Percentiles rank a stretch among this genome's conserved stretches.
Evolutionary conservation across 2,888 invertebrate species (phyloP).

Genomic region (Disparrhopalites patrizii): DNA sequence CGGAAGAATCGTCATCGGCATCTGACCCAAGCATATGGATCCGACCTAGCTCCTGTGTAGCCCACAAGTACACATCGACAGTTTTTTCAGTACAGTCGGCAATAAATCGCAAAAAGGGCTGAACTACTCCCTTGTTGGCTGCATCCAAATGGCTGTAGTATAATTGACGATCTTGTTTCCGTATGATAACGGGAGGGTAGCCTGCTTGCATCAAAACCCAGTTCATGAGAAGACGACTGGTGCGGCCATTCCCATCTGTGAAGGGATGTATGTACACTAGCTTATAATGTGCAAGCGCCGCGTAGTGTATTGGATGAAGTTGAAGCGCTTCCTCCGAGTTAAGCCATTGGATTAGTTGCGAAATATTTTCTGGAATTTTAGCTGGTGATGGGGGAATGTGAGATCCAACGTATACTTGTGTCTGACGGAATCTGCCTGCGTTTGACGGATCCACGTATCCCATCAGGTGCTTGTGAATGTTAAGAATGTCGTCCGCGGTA

Average conservation of each 20-base stretch:
- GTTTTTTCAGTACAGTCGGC: conserved; percentile 88
- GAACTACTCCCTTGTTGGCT: conserved; percentile 89
- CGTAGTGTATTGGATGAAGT: conserved; percentile 88
- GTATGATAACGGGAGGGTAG: conserved; percentile 91
- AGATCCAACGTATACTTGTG: conserved; percentile 92
- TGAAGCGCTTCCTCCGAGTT: conserved; percentile 80
- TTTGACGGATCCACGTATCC: conserved; percentile 92
- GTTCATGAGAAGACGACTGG: conserved; percentile 93
- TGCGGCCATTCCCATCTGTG: conserved; percentile 93
- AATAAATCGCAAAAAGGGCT: conserved; percentile 94
- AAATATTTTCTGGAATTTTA: conserved; percentile 75
- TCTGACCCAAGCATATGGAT: conserved; percentile 16
- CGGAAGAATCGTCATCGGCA: background rate
- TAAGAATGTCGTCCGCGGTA: conserved; percentile 78
- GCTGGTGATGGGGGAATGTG: conserved; percentile 87
- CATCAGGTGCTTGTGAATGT: conserved; percentile 86
- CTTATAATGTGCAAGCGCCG: conserved; percentile 88
- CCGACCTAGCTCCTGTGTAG: conserved; percentile 61
- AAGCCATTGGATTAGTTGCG: conserved; percentile 81
- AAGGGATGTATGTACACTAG: conserved; percentile 96
- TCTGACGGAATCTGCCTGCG: conserved; percentile 80
- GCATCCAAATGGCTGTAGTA: conserved; percentile 65
- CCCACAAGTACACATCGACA: conserved; percentile 80
- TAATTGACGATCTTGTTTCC: conserved; percentile 69
- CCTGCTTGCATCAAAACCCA: conserved; percentile 90